Base-by-base conservation (phyloP, 2,797 vertebrate genomes). In the Pantherophis vulpinus region DNA sequence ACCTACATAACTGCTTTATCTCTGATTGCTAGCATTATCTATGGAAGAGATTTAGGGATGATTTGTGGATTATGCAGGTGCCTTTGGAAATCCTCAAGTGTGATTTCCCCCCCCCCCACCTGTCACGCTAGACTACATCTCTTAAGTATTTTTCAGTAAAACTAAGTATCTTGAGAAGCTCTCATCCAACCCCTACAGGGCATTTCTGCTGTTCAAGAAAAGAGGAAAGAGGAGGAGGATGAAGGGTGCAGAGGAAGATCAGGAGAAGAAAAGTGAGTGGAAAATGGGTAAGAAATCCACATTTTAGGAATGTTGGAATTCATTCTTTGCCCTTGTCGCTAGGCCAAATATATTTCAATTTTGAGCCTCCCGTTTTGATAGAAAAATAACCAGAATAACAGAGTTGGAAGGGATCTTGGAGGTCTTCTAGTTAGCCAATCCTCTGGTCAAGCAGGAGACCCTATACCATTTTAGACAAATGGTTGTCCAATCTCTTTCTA, bases 361-460 rank as follows among this genome's bases (percentile, higher is more conserved):
- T 74, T 94, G 95, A 96, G 60, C 96, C 56, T 94, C 86, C 37
- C 88, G 89, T 93, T 74, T 95, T 91, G 92, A 89, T 1, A 58
- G 96, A 74, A 97, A 96, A 95, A 97, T 94, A 94, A 56, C 86
- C 94, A 66, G 60, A 94, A 70, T 79, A 95, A 97, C 97, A 97
- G 3, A 88, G 23, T 5, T 3, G 47, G 55, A 18, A 87, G 7
- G 8, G 51, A 54, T 3, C 5, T 27, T 55, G 51, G 86, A 11
- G 95, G 96, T 96, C 94, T 95, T 97, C 23, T 54, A 90, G 51
- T 94, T 51, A 51, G 47, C 27, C 11, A 29, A 63, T 0, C 61
- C 61, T 10, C 10, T 12, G 10, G 3, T 63, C 60, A 63, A 12
- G 60, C 25, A 11, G 60, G 25, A 63, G 3, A 11, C 27, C 27